Percentiles rank a stretch among this genome's conserved stretches.
These are phyloP conservation scores for Ptychochromis oligacanthus DNA, from an alignment of 2,113 vertebrate genomes.

Conservation along the genomic window DNA sequence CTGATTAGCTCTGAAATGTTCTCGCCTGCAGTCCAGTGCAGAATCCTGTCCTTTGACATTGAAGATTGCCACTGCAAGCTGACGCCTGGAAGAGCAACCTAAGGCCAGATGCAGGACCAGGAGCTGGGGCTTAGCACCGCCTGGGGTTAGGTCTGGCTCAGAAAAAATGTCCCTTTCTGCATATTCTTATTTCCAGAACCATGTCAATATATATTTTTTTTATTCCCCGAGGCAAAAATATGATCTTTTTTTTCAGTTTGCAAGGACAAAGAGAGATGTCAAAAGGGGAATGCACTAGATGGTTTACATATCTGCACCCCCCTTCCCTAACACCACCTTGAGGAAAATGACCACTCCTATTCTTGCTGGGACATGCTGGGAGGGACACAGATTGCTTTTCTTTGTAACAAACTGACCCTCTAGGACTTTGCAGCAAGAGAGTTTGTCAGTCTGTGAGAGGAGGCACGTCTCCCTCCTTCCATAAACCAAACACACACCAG, in stretches of 20 bases:
- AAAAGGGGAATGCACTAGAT: conserved; percentile 16
- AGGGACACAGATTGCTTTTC: conserved; percentile 8
- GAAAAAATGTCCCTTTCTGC: conserved; percentile 36
- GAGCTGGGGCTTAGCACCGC: conserved; percentile 15
- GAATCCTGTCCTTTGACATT: background rate
- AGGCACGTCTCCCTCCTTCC: background rate
- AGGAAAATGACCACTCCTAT: conserved; percentile 26
- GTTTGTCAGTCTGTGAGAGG: background rate
- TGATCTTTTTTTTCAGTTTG: conserved; percentile 32
- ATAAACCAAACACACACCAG: conserved; percentile 3
- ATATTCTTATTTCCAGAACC: conserved; percentile 25
- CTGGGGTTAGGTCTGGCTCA: background rate
- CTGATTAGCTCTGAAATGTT: conserved; percentile 46
- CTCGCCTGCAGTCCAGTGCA: conserved; percentile 9
- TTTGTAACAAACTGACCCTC: background rate
- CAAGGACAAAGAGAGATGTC: conserved; percentile 28
- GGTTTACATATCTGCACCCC: conserved; percentile 37
- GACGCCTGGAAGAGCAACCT: conserved; percentile 11
- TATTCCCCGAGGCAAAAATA: conserved; percentile 29
- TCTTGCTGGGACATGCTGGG: background rate
- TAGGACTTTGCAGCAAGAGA: background rate
- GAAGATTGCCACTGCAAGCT: background rate
- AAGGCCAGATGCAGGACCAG: conserved; percentile 7
- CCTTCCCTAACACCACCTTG: conserved; percentile 11
- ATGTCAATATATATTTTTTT: conserved; percentile 5